Evolutionary conservation across 2,888 invertebrate species (phyloP).

Genomic region (Agrochola lota): DNA sequence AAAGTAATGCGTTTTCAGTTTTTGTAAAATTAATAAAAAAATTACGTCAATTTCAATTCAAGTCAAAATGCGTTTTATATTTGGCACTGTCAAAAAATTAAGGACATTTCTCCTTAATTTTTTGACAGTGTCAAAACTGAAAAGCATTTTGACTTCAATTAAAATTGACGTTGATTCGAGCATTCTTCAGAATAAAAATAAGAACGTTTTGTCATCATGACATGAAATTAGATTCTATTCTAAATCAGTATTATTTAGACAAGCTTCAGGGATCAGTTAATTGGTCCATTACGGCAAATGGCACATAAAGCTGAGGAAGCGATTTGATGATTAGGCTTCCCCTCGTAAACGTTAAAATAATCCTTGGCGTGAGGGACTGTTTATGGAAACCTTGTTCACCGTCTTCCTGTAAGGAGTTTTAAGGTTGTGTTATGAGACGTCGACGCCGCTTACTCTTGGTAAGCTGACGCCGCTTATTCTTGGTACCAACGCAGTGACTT

Average conservation of each 20-base stretch:
- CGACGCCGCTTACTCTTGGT: not conserved
- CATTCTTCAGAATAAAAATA: not conserved
- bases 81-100: not conserved
- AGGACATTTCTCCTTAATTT: not conserved
- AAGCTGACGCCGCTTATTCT: not conserved
- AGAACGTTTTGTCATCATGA: not conserved
- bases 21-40: not conserved
- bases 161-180: no score
- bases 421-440: not conserved
- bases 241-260: slow-evolving; percentile 16
- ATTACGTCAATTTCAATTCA: not conserved
- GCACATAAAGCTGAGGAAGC: slow-evolving; percentile 45
- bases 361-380: slow-evolving; percentile 10
- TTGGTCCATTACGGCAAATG: slow-evolving; percentile 37
- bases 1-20: not conserved
- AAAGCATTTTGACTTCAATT: no score
- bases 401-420: not conserved
- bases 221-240: not conserved
- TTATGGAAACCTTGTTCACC: slow-evolving; percentile 4
- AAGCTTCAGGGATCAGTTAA: slow-evolving; percentile 31
- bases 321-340: slow-evolving; percentile 43
- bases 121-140: no score
- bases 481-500: no score
- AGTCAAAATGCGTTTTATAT: not conserved
- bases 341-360: slow-evolving; percentile 42